Conservation (phyloP, 2,797 vertebrate genomes). For the Tapera naevia region DNA sequence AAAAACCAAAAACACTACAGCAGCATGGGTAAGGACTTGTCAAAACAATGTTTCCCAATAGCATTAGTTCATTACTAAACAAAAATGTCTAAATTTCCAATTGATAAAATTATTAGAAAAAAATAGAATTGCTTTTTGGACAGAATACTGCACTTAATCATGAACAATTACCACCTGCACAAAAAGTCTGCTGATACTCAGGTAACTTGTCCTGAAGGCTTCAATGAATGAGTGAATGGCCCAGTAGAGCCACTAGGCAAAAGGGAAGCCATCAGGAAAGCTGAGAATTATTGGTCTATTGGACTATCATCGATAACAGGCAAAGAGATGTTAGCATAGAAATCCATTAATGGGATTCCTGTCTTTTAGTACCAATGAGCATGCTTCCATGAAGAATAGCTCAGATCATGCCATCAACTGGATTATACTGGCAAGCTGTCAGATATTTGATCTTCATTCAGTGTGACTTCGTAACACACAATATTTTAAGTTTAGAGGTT, state of each 20-base stretch:
- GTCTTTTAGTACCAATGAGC: neutral
- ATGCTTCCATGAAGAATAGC: neutral
- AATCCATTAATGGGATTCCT: neutral
- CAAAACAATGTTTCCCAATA: neutral
- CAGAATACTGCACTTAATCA: neutral
- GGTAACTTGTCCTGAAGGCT: neutral
- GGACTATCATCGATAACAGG: neutral
- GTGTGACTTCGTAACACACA: neutral
- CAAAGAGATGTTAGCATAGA: neutral
- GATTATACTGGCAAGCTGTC: neutral
- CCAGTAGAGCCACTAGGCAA: neutral
- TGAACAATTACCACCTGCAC: neutral
- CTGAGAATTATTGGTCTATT: neutral
- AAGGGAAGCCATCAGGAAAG: neutral
- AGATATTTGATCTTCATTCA: neutral
- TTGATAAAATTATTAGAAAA: neutral
- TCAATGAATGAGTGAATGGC: neutral
- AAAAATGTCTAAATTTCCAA: neutral
- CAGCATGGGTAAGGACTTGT: neutral
- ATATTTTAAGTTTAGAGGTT: neutral
- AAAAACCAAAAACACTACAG: neutral
- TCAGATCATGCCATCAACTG: neutral
- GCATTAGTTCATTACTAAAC: neutral
- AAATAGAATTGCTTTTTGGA: neutral
- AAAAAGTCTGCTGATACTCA: neutral